Conservation (phyloP, 2,113 vertebrate genomes). For the Aldabrachelys gigantea region DNA sequence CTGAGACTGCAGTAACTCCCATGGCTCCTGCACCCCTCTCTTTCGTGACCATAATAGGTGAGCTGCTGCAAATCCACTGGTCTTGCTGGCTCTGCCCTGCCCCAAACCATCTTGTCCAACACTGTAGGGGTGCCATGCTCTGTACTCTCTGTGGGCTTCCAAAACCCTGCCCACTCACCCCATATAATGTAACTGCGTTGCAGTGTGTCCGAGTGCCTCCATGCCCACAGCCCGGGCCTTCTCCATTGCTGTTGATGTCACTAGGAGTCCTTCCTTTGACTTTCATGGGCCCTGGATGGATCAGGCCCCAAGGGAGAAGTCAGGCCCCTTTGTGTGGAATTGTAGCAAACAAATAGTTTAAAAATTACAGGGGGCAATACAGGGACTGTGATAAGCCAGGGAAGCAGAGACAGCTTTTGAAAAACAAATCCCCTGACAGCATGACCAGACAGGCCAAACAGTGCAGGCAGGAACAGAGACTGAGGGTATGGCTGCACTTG, state of each 20-base stretch:
- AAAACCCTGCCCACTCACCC: accelerated
- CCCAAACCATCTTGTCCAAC: background rate
- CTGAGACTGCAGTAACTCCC: background rate
- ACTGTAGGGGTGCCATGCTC: background rate
- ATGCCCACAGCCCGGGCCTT: background rate
- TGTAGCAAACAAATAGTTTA: background rate
- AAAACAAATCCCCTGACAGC: background rate
- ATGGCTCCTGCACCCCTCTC: background rate
- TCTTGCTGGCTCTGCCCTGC: background rate
- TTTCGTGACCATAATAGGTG: background rate
- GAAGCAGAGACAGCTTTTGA: background rate
- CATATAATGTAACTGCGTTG: background rate
- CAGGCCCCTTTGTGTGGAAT: background rate
- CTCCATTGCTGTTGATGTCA: background rate
- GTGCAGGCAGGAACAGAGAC: background rate
- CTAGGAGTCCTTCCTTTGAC: background rate
- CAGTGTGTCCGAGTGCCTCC: accelerated
- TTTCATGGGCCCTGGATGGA: background rate
- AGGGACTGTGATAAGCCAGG: background rate
- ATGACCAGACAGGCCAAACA: background rate
- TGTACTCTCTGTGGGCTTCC: background rate
- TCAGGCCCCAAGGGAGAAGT: background rate
- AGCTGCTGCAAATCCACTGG: background rate
- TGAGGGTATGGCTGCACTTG: background rate
- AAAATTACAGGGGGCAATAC: background rate